Evolutionary conservation across 2,113 vertebrate genomes (phyloP).

Genomic region (Ciconia boyciana): DNA sequence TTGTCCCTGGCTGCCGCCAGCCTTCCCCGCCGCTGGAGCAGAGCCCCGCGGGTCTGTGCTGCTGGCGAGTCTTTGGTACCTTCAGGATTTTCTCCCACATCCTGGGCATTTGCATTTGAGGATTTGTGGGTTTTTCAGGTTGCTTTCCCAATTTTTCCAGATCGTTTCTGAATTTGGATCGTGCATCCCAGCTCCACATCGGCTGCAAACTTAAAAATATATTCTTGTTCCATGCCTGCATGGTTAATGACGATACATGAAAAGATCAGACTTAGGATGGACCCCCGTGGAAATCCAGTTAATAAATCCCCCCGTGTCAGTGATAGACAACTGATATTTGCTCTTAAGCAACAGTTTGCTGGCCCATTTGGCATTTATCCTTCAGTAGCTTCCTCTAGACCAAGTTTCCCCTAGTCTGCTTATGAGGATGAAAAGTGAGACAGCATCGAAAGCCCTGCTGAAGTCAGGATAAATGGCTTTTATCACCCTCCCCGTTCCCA

Average conservation of each 20-base stretch:
- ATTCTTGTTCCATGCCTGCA: accelerated
- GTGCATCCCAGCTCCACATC: neutral
- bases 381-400: neutral
- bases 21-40: neutral
- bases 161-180: neutral
- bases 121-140: neutral
- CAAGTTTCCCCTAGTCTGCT: neutral
- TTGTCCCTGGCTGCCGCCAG: neutral
- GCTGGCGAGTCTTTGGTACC: neutral
- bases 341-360: neutral
- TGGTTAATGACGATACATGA: neutral
- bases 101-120: neutral
- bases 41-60: neutral
- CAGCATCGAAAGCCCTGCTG: neutral
- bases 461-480: neutral
- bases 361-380: neutral
- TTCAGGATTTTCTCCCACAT: neutral
- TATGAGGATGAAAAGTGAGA: neutral
- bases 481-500: neutral
- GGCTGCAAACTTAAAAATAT: neutral
- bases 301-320: neutral
- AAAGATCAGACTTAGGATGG: neutral
- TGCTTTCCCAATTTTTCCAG: neutral
- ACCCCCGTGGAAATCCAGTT: neutral
- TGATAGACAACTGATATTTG: neutral